Conservation (phyloP, 2,888 invertebrate species). For the Cephus nigrinus region DNA sequence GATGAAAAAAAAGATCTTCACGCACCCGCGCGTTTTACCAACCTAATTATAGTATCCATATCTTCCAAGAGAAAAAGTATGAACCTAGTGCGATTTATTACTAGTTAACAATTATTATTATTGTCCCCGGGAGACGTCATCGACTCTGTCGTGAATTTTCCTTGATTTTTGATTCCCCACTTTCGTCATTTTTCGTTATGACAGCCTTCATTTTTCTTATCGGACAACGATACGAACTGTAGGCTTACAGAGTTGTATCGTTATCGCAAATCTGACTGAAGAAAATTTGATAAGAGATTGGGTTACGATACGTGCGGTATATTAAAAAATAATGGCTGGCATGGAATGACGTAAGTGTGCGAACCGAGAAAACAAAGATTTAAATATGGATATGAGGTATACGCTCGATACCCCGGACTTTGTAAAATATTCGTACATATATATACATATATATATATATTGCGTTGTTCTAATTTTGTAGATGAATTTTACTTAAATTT, state of each 20-base stretch:
- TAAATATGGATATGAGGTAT: background rate
- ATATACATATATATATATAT: constrained; percentile 18
- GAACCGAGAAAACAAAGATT: background rate
- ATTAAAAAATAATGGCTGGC: constrained; percentile 8
- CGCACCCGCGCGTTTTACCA: constrained; percentile 34
- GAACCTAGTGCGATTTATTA: constrained; percentile 23
- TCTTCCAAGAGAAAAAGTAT: constrained; percentile 35
- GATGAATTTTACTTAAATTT: constrained; percentile 33
- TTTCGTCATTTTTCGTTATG: background rate
- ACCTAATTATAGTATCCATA: constrained; percentile 38
- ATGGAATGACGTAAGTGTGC: background rate
- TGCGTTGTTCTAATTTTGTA: constrained; percentile 34
- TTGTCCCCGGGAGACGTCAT: constrained; percentile 14
- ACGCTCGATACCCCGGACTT: constrained; percentile 39
- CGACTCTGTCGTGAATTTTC: background rate
- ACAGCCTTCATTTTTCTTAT: constrained; percentile 16
- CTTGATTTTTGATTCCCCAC: background rate
- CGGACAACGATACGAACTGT: constrained; percentile 16
- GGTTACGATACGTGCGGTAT: constrained; percentile 19
- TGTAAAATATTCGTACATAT: constrained; percentile 32
- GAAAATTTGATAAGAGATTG: background rate
- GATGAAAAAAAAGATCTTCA: constrained; percentile 23
- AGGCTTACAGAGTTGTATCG: constrained; percentile 3
- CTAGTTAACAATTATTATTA: constrained; percentile 33
- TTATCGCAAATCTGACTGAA: background rate